A percentile compares a stretch with the other conserved stretches of the same genome.
These are phyloP conservation scores for Platypus cylindrus DNA, from an alignment of 2,888 invertebrate genomes.

Conservation along the genomic window DNA sequence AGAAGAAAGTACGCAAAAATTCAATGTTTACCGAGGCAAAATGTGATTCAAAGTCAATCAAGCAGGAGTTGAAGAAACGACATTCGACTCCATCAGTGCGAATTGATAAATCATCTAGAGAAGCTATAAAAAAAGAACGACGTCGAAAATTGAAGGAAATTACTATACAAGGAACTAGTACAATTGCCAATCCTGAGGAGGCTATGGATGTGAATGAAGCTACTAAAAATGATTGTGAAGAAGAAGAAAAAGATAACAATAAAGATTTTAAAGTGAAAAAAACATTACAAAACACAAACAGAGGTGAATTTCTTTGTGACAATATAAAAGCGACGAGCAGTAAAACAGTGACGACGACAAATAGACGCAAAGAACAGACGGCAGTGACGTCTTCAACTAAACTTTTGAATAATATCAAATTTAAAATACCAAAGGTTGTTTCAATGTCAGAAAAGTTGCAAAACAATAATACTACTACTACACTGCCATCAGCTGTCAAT, in stretches of 20 bases:
- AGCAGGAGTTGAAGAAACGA: constrained; percentile 9
- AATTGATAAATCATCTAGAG: constrained; percentile 6
- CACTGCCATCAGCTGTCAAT: too few relatives aligned
- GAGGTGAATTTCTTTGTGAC: constrained; percentile 4
- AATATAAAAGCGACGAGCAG: too few relatives aligned
- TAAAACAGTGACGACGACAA: too few relatives aligned
- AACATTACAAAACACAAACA: constrained; percentile 2
- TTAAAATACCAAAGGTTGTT: too few relatives aligned
- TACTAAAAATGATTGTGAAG: not conserved
- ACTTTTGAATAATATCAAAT: too few relatives aligned
- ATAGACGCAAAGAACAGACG: too few relatives aligned
- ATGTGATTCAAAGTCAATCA: constrained; percentile 5
- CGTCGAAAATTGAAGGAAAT: constrained; percentile 11
- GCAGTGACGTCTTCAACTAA: too few relatives aligned
- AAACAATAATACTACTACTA: too few relatives aligned
- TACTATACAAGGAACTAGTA: not conserved
- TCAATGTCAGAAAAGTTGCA: too few relatives aligned
- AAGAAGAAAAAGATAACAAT: not conserved
- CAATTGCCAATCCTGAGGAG: not conserved
- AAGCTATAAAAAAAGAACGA: constrained; percentile 7
- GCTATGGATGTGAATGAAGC: constrained; percentile 1
- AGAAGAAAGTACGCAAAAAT: not conserved
- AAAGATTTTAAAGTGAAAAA: not conserved
- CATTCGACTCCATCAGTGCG: constrained; percentile 1
- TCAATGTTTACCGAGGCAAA: not conserved